Evolutionary conservation across 2,888 invertebrate species (phyloP), one percentile per base, ranked within the genome.

Genomic region (Epistrophella euchroma): DNA sequence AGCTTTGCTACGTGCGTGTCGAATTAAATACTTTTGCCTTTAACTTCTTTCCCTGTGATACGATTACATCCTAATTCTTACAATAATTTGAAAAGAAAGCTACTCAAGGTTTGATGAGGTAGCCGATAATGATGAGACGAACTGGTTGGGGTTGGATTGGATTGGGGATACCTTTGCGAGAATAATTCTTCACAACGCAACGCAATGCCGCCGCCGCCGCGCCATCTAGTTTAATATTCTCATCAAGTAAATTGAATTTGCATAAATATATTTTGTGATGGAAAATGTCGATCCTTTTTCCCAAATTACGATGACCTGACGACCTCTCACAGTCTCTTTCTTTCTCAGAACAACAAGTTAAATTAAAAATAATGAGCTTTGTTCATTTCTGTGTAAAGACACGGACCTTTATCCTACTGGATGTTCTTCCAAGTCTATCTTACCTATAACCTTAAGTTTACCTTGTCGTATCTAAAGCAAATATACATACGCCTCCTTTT

Each of bases 221-320:
- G 47, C 35, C 37, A 52, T 28, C 37, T 68, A 28, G 56, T 68
- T 68, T 58, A 68, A 58, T 68, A 76, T 76, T 76, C 58, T 50
- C 68, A 68, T 76, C 76, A 58, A 76, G 56, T 50, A 68, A 68
- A 76, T 68, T 68, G 68, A 68, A 68, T 75, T 55, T 66, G 75
- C 64, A 75, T 58, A 45, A 68, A 76, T 76, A 56, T 58, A 68
- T 76, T 68, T 45, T 17, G 45, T 56, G 68, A 55, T 68, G 25
- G 32, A 76, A 68, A 22, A 58, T 47, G 66, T 37, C 28, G 47
- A 35, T 76, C 75, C 75, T 68, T 76, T 76, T 64, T 58, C 10
- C 35, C 17, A 58, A 58, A 47, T 76, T 37, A 47, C 56, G 45
- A 74, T 74, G 74, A 32, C 55, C 50, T 28, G 32, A 19, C n/a